Evolutionary conservation across 1,140 invertebrate genomes (phyloP).

Genomic region (Dendrolimus punctatus): DNA sequence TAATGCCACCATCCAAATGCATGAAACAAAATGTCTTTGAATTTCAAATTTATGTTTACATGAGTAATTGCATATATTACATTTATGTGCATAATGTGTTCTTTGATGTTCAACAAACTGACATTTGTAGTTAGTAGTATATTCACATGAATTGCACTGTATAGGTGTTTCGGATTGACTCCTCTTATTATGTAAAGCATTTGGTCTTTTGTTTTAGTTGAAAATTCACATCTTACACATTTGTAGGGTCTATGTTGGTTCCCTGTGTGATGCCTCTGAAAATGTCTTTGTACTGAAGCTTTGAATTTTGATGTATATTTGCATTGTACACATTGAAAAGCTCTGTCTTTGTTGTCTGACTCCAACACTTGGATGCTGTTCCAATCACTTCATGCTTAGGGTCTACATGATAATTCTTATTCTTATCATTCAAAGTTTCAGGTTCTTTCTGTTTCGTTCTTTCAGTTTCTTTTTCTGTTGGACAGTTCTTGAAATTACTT

Average conservation of each 20-base stretch:
- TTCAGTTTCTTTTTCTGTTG: neutral
- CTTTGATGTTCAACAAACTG: constrained; percentile 39
- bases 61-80: constrained; percentile 31
- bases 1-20: constrained; percentile 32
- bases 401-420: constrained; percentile 28
- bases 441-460: neutral
- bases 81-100: constrained; percentile 33
- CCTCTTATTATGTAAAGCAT: constrained; percentile 45
- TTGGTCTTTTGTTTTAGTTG: constrained; percentile 50
- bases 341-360: constrained; percentile 26
- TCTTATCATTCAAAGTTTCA: constrained; percentile 7
- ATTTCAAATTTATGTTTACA: constrained; percentile 43
- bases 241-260: constrained; percentile 35
- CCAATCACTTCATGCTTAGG: constrained; percentile 33
- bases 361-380: constrained; percentile 36
- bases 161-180: constrained; percentile 22
- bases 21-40: constrained; percentile 28
- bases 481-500: neutral
- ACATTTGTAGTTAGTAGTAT: constrained; percentile 37
- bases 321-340: constrained; percentile 39
- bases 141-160: constrained; percentile 24
- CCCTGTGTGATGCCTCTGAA: constrained; percentile 42
- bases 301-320: constrained; percentile 41
- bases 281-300: constrained; percentile 46
- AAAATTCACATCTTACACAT: constrained; percentile 44